phyloP scores from a whole-genome alignment of 2,797 vertebrate genomes.

The Galago senegalensis region DNA sequence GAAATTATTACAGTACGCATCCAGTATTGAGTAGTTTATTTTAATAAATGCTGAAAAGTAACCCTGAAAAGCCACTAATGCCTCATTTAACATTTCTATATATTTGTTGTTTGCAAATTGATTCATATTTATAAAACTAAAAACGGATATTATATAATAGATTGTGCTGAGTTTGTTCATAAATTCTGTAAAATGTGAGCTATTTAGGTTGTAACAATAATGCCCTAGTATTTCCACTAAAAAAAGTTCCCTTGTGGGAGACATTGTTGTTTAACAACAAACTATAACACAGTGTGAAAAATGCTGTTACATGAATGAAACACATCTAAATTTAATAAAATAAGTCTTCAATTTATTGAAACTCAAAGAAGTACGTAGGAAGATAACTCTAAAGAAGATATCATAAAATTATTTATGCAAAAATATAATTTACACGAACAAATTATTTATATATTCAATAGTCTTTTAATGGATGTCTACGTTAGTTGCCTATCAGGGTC shows the following conservation, averaged over 20 bases:
- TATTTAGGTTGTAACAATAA: not conserved
- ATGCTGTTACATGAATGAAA: constrained; percentile 48
- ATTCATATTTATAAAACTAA: constrained; percentile 74
- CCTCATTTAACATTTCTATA: constrained; percentile 20
- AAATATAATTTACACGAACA: not conserved
- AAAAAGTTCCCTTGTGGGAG: not conserved
- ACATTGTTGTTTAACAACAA: constrained; percentile 71
- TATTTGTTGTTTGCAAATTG: constrained; percentile 71
- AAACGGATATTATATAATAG: constrained; percentile 43
- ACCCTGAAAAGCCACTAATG: constrained; percentile 56
- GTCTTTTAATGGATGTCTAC: not conserved
- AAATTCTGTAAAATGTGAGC: not conserved
- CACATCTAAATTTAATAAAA: constrained; percentile 70
- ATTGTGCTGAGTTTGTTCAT: not conserved
- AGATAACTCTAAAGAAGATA: not conserved
- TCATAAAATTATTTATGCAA: not conserved
- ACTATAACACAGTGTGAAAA: constrained; percentile 72
- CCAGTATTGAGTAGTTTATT: constrained; percentile 73
- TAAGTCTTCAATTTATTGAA: constrained; percentile 45
- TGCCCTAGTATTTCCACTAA: not conserved
- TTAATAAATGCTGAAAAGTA: constrained; percentile 70
- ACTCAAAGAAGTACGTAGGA: not conserved
- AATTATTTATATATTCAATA: not conserved
- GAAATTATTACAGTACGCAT: constrained; percentile 33
- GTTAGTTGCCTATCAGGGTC: not conserved